These are phyloP conservation scores for Sicus ferrugineus DNA, from an alignment of 2,888 invertebrate species.

Conservation along the genomic window DNA sequence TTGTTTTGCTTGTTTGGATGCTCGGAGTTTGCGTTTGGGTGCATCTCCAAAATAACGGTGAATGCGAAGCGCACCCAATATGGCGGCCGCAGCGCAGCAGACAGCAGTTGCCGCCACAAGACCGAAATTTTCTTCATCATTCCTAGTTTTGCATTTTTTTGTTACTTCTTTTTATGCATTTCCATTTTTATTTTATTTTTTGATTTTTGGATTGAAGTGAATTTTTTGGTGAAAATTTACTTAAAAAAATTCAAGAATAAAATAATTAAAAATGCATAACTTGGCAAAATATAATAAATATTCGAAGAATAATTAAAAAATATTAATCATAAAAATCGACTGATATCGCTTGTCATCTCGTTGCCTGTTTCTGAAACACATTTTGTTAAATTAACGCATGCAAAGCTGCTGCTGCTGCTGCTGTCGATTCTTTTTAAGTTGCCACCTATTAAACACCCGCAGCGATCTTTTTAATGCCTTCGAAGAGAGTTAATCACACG, in stretches of 20 bases:
- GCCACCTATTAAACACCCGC: background rate
- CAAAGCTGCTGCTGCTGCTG: background rate
- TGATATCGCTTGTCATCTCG: too few species aligned
- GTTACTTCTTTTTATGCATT: background rate
- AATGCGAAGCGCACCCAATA: background rate
- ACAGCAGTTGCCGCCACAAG: background rate
- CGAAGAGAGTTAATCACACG: background rate
- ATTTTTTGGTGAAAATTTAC: too few species aligned
- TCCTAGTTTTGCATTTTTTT: background rate
- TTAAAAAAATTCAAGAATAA: too few species aligned
- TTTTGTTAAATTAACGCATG: conserved; percentile 14
- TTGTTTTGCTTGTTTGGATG: background rate
- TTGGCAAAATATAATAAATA: too few species aligned
- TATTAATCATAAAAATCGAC: background rate
- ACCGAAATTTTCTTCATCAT: background rate
- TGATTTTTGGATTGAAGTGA: too few species aligned
- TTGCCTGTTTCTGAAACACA: background rate
- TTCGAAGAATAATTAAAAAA: too few species aligned
- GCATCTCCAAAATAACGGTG: background rate
- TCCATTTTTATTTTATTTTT: background rate
- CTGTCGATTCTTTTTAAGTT: background rate
- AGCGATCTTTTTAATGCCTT: background rate
- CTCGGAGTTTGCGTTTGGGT: background rate
- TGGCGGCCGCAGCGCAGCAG: background rate
- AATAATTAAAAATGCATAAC: too few species aligned